Evolutionary conservation across 2,797 vertebrate genomes (phyloP).

Genomic region (Tolypeutes matacus): DNA sequence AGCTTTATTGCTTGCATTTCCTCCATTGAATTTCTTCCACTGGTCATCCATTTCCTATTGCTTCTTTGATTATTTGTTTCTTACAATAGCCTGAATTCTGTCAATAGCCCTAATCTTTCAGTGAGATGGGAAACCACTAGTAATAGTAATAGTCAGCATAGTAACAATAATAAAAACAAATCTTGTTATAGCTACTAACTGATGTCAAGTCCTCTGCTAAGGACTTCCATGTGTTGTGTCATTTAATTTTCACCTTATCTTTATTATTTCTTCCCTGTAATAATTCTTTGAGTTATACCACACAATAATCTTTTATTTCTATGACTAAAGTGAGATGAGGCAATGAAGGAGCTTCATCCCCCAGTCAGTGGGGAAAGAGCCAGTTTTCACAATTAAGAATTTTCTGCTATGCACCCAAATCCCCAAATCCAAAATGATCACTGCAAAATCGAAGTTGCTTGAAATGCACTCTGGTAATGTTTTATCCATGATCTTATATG

Average conservation of each 20-base stretch:
- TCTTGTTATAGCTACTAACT: not conserved
- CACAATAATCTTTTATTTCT: fast-evolving
- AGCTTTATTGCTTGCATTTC: not conserved
- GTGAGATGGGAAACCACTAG: not conserved
- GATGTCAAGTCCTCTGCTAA: not conserved
- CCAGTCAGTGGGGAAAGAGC: not conserved
- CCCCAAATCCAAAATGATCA: not conserved
- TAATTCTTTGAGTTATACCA: not conserved
- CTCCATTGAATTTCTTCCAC: not conserved
- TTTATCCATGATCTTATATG: not conserved
- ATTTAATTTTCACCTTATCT: not conserved
- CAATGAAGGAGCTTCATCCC: too few relatives aligned
- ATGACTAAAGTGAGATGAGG: not conserved
- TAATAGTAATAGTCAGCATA: too few relatives aligned
- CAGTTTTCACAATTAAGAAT: not conserved
- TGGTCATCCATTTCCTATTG: not conserved
- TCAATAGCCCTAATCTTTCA: fast-evolving
- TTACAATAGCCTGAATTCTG: not conserved
- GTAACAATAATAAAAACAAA: not conserved
- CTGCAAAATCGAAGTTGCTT: not conserved
- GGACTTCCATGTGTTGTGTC: not conserved
- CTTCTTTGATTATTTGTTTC: not conserved
- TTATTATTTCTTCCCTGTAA: not conserved
- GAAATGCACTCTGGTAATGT: not conserved
- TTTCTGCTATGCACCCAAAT: not conserved